These are phyloP conservation scores for Hybos culiciformis DNA, from an alignment of 2,888 invertebrate species.

Conservation along the genomic window DNA sequence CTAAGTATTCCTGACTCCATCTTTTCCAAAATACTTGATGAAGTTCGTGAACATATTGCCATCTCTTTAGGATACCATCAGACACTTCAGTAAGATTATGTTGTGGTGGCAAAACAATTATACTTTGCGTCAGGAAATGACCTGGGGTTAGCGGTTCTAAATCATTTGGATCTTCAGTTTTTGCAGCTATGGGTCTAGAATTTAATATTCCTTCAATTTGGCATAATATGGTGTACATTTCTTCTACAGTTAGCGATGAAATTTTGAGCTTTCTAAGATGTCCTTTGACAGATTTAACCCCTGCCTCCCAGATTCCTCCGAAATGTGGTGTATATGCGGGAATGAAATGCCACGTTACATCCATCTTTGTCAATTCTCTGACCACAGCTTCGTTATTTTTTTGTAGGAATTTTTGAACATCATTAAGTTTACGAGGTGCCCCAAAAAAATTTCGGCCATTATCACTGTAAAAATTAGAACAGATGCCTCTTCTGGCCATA, in stretches of 20 bases:
- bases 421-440: constrained; percentile 13
- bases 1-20: constrained; percentile 17
- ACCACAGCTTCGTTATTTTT: constrained; percentile 8
- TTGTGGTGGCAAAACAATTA: constrained; percentile 8
- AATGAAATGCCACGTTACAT: not conserved
- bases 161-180: constrained; percentile 8
- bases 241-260: constrained; percentile 16
- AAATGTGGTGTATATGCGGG: constrained; percentile 20
- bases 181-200: constrained; percentile 16
- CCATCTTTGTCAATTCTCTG: constrained; percentile 17
- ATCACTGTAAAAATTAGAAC: constrained; percentile 16
- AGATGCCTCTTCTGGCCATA: constrained; percentile 15
- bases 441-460: constrained; percentile 20
- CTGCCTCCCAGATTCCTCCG: constrained; percentile 22
- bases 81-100: not conserved
- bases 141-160: constrained; percentile 4
- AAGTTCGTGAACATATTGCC: constrained; percentile 16
- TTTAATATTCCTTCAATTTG: constrained; percentile 20
- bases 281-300: constrained; percentile 19
- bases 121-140: constrained; percentile 5
- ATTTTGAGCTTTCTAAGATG: constrained; percentile 18
- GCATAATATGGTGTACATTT: constrained; percentile 17
- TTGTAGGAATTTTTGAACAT: constrained; percentile 1
- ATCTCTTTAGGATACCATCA: constrained; percentile 12
- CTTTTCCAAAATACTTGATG: constrained; percentile 17